Base-by-base conservation (phyloP, 1,140 invertebrate genomes). In the Drosophila bocki region DNA sequence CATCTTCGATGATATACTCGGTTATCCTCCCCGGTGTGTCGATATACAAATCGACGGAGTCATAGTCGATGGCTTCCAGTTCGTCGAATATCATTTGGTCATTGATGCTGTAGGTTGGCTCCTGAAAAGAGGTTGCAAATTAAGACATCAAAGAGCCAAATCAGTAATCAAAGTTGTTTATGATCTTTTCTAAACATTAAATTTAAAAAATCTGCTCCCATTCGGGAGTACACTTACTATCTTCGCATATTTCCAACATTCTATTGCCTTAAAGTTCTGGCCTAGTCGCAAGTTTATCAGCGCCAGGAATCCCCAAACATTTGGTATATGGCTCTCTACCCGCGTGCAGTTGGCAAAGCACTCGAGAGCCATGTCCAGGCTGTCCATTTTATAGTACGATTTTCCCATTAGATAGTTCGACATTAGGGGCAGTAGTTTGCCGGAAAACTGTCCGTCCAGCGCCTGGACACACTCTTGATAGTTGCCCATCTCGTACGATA, bases 181-280 rank as follows among this genome's bases (percentile, higher is more conserved):
- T 15, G 45, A n/a, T 17, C 26, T 57, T 17, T 26, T 4, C 17
- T 13, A 29, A 22, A 15, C 8, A 26, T 15, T 7, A 15, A 8
- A 15, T 48, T 4, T 2, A 4, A 50, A 29, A 50, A 26, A 7
- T 26, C 5, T 19, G 5, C 13, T 19, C 6, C 6, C 5, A 22
- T 22, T 47, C 7, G 8, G 3, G 7, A 19, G 5, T 35, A 13
- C 26, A 61, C 87, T 65, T 61, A 91, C 88, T 63, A 74, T 50
- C 54, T 67, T 72, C 7, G 91, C 90, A 50, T 92, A 85, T 61
- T 91, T 91, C 91, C 91, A 92, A 53, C 85, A 92, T 13, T 80
- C 68, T 9, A 92, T 7, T 1, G 91, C 91, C 54, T 72, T 80
- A 17, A 62, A 64, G 59, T 76, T 91, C 0, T 91, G 44, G 9